A percentile compares a stretch with the other conserved stretches of the same genome.
phyloP scores from a whole-genome alignment of 2,888 invertebrate species.

The Sarcophaga subvicina region DNA sequence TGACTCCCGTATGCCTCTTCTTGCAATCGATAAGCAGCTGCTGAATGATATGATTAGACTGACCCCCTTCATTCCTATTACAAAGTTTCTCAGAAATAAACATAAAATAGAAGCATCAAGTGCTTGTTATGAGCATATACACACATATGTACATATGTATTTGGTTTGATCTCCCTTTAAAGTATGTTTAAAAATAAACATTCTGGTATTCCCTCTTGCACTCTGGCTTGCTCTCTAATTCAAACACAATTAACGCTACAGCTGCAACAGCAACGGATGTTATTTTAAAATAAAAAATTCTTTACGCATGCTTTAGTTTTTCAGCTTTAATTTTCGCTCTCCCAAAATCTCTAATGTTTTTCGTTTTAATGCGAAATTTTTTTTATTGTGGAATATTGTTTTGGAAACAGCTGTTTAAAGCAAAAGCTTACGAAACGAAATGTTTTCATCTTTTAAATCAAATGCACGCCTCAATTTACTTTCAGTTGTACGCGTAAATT shows the following conservation, averaged over 20 bases:
- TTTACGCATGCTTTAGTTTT: slow-evolving; percentile 54
- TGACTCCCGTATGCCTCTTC: too few species aligned
- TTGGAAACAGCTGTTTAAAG: slow-evolving; percentile 40
- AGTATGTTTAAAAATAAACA: slow-evolving; percentile 36
- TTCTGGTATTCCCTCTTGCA: background rate
- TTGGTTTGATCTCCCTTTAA: slow-evolving; percentile 36
- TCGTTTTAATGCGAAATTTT: background rate
- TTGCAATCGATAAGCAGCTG: too few species aligned
- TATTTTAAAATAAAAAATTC: slow-evolving; percentile 35
- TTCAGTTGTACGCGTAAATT: slow-evolving; percentile 64
- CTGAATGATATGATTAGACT: too few species aligned
- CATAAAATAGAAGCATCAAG: slow-evolving; percentile 46
- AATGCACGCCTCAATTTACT: slow-evolving; percentile 55
- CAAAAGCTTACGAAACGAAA: slow-evolving; percentile 29
- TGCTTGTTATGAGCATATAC: slow-evolving; percentile 30
- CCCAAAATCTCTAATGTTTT: background rate
- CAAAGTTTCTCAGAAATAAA: too few species aligned
- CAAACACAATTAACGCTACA: too few species aligned
- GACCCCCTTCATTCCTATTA: too few species aligned
- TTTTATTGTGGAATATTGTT: background rate
- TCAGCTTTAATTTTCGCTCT: slow-evolving; percentile 40
- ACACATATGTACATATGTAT: background rate
- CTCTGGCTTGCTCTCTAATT: background rate
- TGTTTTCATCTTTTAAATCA: slow-evolving; percentile 57
- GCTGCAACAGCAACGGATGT: slow-evolving; percentile 24